Conservation (phyloP, 2,888 invertebrate species). For the Aethes cnicana region DNA sequence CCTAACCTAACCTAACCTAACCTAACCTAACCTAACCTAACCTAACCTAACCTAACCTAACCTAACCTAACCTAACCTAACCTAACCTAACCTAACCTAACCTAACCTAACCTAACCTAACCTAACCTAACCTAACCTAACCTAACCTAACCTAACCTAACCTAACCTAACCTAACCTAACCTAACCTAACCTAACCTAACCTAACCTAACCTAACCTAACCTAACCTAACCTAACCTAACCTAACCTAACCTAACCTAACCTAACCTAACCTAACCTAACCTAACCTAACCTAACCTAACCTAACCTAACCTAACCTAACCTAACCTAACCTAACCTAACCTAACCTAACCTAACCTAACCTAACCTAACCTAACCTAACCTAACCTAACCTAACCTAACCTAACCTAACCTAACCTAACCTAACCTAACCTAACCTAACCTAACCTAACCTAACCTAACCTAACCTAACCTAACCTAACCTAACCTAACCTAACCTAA, state of each 20-base stretch:
- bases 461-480: slow-evolving; percentile 33
- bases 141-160: slow-evolving; percentile 28
- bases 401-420: slow-evolving; percentile 35
- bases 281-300: slow-evolving; percentile 30
- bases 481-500: slow-evolving; percentile 30
- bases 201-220: slow-evolving; percentile 24
- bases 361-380: slow-evolving; percentile 36
- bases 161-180: slow-evolving; percentile 23
- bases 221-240: slow-evolving; percentile 28
- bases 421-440: slow-evolving; percentile 31
- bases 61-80: slow-evolving; percentile 26
- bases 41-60: slow-evolving; percentile 30
- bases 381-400: slow-evolving; percentile 37
- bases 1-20: slow-evolving; percentile 30
- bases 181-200: slow-evolving; percentile 22
- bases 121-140: slow-evolving; percentile 28
- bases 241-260: slow-evolving; percentile 27
- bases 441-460: slow-evolving; percentile 34
- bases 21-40: slow-evolving; percentile 27
- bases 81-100: slow-evolving; percentile 25
- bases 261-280: slow-evolving; percentile 27
- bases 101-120: slow-evolving; percentile 23
- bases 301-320: slow-evolving; percentile 26
- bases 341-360: slow-evolving; percentile 31
- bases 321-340: slow-evolving; percentile 25